Conservation (phyloP, 2,797 vertebrate species). For the Enteromius viviparus region DNA sequence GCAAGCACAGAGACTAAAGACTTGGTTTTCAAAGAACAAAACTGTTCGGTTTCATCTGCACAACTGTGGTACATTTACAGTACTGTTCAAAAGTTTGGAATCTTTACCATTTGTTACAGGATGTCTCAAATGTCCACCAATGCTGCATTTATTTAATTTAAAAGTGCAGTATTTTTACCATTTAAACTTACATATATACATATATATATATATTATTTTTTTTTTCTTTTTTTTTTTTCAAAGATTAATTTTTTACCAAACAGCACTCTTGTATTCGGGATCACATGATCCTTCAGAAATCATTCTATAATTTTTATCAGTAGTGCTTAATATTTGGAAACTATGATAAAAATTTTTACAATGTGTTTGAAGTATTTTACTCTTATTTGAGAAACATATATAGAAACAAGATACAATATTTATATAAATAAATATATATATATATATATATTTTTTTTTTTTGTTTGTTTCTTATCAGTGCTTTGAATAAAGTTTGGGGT, state of each 20-base stretch:
- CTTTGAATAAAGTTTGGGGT: background rate
- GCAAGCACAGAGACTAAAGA: background rate
- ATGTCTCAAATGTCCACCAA: background rate
- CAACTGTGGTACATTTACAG: background rate
- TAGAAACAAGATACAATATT: no score
- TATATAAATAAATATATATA: no score
- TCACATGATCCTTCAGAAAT: background rate
- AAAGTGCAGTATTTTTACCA: background rate
- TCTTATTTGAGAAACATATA: no score
- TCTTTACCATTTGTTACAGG: background rate
- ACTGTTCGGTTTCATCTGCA: background rate
- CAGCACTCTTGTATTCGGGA: background rate
- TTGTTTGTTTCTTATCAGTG: no score
- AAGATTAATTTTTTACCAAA: background rate
- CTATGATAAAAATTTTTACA: no score
- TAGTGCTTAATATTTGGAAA: background rate
- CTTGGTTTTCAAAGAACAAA: background rate
- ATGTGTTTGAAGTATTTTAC: no score
- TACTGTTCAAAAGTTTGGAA: background rate
- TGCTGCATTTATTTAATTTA: background rate
- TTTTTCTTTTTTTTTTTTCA: background rate
- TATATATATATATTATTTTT: no score
- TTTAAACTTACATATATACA: no score
- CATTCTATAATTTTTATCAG: background rate
- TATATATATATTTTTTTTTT: no score